Base-by-base conservation (phyloP, 2,888 invertebrate genomes). In the Scrobipalpa atriplicella region DNA sequence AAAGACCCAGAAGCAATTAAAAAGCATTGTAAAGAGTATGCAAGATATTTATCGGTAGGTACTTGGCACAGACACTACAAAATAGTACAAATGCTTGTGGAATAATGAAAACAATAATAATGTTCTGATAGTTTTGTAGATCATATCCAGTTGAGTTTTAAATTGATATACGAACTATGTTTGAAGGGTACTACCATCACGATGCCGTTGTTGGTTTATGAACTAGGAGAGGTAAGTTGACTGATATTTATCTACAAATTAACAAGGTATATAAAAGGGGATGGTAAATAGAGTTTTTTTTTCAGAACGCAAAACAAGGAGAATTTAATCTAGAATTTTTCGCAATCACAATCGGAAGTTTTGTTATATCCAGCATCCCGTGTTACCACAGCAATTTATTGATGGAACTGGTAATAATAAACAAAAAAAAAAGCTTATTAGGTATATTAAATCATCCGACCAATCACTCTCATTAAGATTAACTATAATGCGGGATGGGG, bases 311-410 rank as follows among this genome's bases (percentile, higher is more conserved):
- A 5, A 58, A 72, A 13, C 65, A 68, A 11, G 78, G 79, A 0
- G 71, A 75, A 7, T 21, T 81, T 0, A 78, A 73, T 51, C 43
- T 84, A 36, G 84, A 84, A 64, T 85, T 84, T 66, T 10, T 81
- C 0, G 69, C 73, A 0, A 73, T 84, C 39, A 67, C 81, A 8
- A 8, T 79, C 0, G 79, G 77, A 11, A 72, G 74, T 3, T 38
- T 78, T 0, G 66, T 75, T 11, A 62, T 79, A 21, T 73, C 75
- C 66, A 72, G 70, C 13, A 63, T 71, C 64, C 77, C 78, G 9
- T 79, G 79, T 63, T 77, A 67, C 62, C 68, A 68, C 54, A 64
- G 72, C 13, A 67, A 72, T 10, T 36, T 67, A n/a, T 66, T 72
- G 1, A 66, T 70, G 68, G 67, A 71, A 58, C 16, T 38, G 58